These are phyloP conservation scores for Silvanus unidentatus DNA, from an alignment of 2,888 invertebrate genomes.

Conservation along the genomic window DNA sequence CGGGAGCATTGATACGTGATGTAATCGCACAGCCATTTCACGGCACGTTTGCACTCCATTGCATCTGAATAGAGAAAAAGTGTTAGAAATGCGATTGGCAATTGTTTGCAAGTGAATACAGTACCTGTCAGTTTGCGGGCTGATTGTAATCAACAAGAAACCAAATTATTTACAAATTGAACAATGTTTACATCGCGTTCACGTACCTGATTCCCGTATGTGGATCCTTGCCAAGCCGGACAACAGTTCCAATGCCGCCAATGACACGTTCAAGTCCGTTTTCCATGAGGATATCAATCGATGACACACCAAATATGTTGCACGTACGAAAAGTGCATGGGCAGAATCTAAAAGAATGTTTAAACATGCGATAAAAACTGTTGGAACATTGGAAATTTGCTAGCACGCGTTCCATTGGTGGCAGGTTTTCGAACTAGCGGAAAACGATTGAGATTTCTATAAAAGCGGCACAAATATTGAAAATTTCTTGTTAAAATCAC, in stretches of 20 bases:
- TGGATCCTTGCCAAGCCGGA: constrained; percentile 87
- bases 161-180: background rate
- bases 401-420: too few species aligned
- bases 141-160: constrained; percentile 38
- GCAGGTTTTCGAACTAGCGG: too few species aligned
- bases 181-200: background rate
- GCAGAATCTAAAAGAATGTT: constrained; percentile 60
- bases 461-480: too few species aligned
- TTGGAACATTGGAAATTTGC: background rate
- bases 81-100: background rate
- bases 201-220: constrained; percentile 76
- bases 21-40: constrained; percentile 98
- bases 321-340: constrained; percentile 83
- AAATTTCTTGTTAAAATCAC: constrained; percentile 3
- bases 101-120: too few species aligned
- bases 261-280: constrained; percentile 85
- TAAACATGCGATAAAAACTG: constrained; percentile 9
- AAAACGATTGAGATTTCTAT: too few species aligned
- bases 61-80: constrained; percentile 56
- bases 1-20: constrained; percentile 92
- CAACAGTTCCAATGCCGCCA: constrained; percentile 88
- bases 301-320: constrained; percentile 91
- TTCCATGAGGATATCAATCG: constrained; percentile 95
- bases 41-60: constrained; percentile 83
- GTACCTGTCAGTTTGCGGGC: constrained; percentile 52